Base-by-base conservation (phyloP, 2,888 invertebrate species). In the Crioceris asparagi region DNA sequence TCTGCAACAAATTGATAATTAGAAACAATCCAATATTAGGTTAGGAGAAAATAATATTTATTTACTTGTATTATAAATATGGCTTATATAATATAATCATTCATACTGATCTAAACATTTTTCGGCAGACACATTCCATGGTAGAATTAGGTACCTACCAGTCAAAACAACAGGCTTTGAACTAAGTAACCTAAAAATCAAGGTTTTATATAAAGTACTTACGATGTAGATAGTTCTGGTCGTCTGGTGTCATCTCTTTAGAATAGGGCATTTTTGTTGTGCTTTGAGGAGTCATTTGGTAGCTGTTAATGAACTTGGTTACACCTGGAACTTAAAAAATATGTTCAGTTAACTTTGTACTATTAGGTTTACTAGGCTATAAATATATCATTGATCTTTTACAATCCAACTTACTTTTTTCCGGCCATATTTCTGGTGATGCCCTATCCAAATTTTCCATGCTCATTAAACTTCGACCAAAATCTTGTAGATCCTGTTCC, bases 401-500 rank as follows among this genome's bases (percentile, higher is more conserved):
- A n/a, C n/a, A n/a, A n/a, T n/a, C 7, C 17, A 32, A 40, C 37
- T 78, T 73, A 91, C 92, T 85, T 70, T 87, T 85, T 65, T 93
- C 92, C 16, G 93, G 93, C 94, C 94, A 96, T 55, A 94, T 66
- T 60, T 94, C 92, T 19, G 94, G 94, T 2, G 94, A 94, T n/a
- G 87, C 79, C 51, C 94, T 75, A 65, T 92, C 92, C 52, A 96
- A 68, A 60, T 86, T 90, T 68, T 96, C 94, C 57, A 83, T 72
- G 57, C 91, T 90, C 53, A 90, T 70, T 41, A 94, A 71, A 60
- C 78, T 83, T 57, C 83, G 81, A 60, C 85, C 86, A 39, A 65
- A 49, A 39, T 58, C 57, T 40, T 55, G 48, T 42, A 55, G 52
- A 39, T 48, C 50, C 37, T 53, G 47, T 29, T 55, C 56, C 44